Conservation (phyloP, 2,113 vertebrate species). For the Dasyurus viverrinus region DNA sequence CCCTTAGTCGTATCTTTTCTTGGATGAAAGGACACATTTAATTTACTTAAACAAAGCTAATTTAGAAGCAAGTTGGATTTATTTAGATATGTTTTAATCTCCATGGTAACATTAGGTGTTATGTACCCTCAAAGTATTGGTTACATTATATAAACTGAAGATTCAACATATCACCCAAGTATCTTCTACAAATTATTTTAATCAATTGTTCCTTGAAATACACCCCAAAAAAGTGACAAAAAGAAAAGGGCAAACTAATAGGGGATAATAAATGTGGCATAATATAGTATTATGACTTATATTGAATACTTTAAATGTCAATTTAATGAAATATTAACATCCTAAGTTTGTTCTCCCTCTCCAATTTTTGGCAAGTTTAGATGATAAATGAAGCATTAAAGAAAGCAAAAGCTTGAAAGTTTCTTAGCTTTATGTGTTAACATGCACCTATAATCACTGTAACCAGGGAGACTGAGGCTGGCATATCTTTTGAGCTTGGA, state of each 20-base stretch:
- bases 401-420: background rate
- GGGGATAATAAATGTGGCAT: background rate
- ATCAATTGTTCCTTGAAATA: background rate
- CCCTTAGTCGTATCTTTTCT: background rate
- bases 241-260: too few relatives aligned
- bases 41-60: background rate
- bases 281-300: background rate
- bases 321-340: background rate
- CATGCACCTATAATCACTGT: background rate
- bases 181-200: background rate
- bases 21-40: background rate
- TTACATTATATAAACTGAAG: background rate
- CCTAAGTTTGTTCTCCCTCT: background rate
- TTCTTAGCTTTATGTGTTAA: background rate
- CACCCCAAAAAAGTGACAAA: background rate
- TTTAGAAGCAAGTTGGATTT: background rate
- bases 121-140: background rate
- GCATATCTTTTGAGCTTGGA: background rate
- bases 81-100: background rate
- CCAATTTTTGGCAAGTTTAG: background rate
- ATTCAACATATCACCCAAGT: background rate
- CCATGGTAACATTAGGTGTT: background rate
- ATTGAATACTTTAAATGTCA: background rate
- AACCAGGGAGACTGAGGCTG: background rate
- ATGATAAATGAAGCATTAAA: background rate